Base-by-base conservation (phyloP, 2,888 invertebrate species). In the Poecilus cupreus region DNA sequence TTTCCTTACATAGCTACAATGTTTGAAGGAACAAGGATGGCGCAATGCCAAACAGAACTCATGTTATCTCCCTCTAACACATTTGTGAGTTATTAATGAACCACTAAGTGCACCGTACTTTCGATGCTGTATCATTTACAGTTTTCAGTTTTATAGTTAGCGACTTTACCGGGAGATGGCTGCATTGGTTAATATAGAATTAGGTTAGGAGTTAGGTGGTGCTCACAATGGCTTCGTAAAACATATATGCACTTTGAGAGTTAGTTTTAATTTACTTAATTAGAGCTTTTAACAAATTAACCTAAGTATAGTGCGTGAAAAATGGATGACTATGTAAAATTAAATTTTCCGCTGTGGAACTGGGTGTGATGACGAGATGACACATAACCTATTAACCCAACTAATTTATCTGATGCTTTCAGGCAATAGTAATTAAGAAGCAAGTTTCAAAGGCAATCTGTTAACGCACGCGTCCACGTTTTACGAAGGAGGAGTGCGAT, bases 131-230 rank as follows among this genome's bases (percentile, higher is more conserved):
- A 68, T 68, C 64, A 37, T 37, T 68, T 68, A 68, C 64, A 68
- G 64, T 68, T 68, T 68, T 68, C 64, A 68, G 64, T 68, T 68
- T 68, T 68, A 68, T 68, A 68, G 64, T 37, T 32, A 68, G 64
- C 37, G 60, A 60, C 13, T 60, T 22, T n/a, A n/a, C 11, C 13
- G 13, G n/a, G n/a, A 60, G 60, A 60, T 26, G 24, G 60, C 60
- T 13, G 26, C 20, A 13, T 6, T 60, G 60, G 60, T 60, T 60
- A 60, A 60, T 60, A 60, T 26, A 60, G 60, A 60, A 60, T 60
- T 60, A 60, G 60, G 60, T 26, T 60, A 26, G 43, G 60, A 60
- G n/a, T 60, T 60, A 26, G 24, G 24, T 24, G n/a, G 13, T 43
- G 0, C 43, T n/a, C n/a, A 43, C 60, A 60, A 60, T 60, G 60